Evolutionary conservation across 2,888 invertebrate species (phyloP), one percentile per base, ranked within the genome.

Genomic region (Coleophora deauratella): DNA sequence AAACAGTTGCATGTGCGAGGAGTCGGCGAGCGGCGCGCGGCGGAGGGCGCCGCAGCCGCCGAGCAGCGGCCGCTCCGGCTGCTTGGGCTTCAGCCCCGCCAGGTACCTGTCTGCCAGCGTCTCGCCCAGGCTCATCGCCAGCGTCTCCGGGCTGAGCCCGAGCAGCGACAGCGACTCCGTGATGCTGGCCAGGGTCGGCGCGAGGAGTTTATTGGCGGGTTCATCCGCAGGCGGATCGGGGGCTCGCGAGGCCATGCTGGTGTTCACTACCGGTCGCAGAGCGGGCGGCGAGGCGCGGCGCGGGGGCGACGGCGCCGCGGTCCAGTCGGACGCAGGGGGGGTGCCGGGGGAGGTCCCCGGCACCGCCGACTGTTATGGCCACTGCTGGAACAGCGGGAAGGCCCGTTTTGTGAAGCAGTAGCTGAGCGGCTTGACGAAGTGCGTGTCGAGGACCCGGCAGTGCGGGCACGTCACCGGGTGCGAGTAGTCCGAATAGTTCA

Each of bases 401-500:
- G 86, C 86, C 87, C 91, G 91, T 80, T 93, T 91, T 63, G 92
- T 90, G 89, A 92, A 95, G 87, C 94, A 94, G 78, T 91, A 91
- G 51, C 89, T 87, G 66, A 98, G 87, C 40, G 96, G 94, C 87
- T 97, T 97, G 57, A 97, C 96, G 87, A 98, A 98, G 87, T 98
- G 98, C 42, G 94, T 93, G 85, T 98, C 98, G 61, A 93, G 88
- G 40, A 91, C 90, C 62, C 93, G 91, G 88, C 98, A 98, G 76
- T 94, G 94, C 31, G 96, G 96, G 81, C 98, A 98, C 56, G 93
- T 91, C 67, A 95, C 91, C 62, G 93, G 91, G 72, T 95, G 95
- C 70, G 95, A 96, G 88, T 97, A 98, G 86, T 98, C 97, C 62
- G 96, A 97, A 89, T 94, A 98, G 85, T 94, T 94, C 57, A 97